Evolutionary conservation across 2,113 vertebrate genomes (phyloP).

Genomic region (Porphyrio hochstetteri): DNA sequence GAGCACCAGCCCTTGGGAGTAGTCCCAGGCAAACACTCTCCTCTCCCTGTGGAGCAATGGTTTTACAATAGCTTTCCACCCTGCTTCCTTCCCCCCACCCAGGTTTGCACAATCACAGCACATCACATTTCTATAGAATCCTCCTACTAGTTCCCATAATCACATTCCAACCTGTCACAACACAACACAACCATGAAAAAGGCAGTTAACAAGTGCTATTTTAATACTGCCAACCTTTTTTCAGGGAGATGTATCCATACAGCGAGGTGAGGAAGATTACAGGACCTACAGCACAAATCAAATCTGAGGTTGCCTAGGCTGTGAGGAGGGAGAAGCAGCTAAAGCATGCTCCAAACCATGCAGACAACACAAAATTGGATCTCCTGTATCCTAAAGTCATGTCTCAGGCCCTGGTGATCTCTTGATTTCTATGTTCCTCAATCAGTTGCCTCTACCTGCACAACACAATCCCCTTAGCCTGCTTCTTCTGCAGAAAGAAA

Average conservation of each 20-base stretch:
- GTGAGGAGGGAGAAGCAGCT: background rate
- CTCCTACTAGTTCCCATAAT: slow-evolving; percentile 8
- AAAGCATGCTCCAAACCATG: background rate
- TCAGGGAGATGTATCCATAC: background rate
- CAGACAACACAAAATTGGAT: background rate
- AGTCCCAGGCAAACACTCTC: background rate
- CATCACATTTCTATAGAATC: background rate
- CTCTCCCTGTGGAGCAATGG: background rate
- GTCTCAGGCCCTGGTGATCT: background rate
- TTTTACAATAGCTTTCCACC: background rate
- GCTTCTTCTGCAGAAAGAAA: accelerated
- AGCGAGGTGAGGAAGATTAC: background rate
- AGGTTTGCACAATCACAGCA: background rate
- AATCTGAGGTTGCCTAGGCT: background rate
- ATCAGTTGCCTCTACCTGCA: background rate
- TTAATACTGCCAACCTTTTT: background rate
- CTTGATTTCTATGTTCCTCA: background rate
- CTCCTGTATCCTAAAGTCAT: background rate
- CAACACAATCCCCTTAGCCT: background rate
- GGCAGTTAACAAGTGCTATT: background rate
- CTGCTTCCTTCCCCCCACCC: background rate
- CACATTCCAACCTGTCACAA: slow-evolving; percentile 29
- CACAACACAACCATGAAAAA: background rate
- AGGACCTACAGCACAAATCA: background rate
- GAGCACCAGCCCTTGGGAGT: background rate